Base-by-base conservation (phyloP, 2,113 vertebrate genomes). In the Rhabdomys dilectus region DNA sequence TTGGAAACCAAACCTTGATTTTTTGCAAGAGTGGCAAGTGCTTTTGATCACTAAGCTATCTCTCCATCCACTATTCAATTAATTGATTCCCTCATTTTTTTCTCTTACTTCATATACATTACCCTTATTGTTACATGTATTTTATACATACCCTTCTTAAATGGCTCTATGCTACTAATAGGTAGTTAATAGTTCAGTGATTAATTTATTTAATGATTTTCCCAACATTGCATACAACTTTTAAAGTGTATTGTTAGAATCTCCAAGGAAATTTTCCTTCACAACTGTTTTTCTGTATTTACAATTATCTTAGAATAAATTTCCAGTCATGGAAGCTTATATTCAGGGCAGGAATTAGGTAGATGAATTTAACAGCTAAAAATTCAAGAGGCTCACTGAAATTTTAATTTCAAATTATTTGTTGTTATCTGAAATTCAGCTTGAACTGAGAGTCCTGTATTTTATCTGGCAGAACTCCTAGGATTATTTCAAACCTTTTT, bases 391-490 rank as follows among this genome's bases (percentile, higher is more conserved):
- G 4, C 62, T 45, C 81, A 42, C 68, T 89, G 39, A 73, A 85
- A 90, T 92, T 75, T 92, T 53, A 89, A 64, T 91, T 91, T 97
- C n/a, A 91, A 90, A 77, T 88, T 82, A 58, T 88, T 93, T 60
- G 42, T 84, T 84, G 58, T 53, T 95, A 76, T 93, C 88, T 93
- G 75, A 92, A 87, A 88, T 92, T 94, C 85, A 60, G 45, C 64
- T 86, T 91, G 58, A 78, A 39, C 5, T 51, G 56, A 42, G 68
- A 91, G 36, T 34, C 64, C 16, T 84, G 2, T 11, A 9, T 94
- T 85, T 91, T 88, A 29, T 36, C 48, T 81, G 45, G 29, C 31
- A 93, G 72, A 8, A 21, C 31, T 78, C 34, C 17, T 39, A 36
- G 77, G 51, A 92, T 81, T 62, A 85, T 81, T 81, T 96, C 77